Evolutionary conservation across 2,113 vertebrate genomes (phyloP).

Genomic region (Gopherus flavomarginatus): DNA sequence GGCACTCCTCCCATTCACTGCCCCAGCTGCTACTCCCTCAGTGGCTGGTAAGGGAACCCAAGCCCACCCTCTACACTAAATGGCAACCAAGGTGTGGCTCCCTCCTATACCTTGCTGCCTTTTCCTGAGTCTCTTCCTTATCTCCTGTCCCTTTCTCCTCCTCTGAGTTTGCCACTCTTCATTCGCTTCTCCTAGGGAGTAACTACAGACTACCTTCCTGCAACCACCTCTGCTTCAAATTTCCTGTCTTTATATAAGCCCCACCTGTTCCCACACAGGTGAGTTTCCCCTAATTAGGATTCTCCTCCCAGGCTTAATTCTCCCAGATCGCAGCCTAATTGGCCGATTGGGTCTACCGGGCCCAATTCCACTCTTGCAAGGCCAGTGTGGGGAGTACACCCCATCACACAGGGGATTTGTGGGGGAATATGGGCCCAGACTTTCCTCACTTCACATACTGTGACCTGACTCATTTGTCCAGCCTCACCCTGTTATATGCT

Average conservation of each 20-base stretch:
- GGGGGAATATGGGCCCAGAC: accelerated
- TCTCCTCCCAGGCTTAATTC: neutral
- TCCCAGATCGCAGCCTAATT: neutral
- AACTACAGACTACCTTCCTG: neutral
- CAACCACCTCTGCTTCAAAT: neutral
- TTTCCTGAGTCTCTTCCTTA: neutral
- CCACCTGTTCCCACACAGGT: neutral
- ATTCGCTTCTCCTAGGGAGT: neutral
- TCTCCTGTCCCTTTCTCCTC: neutral
- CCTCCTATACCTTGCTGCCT: neutral
- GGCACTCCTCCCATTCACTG: neutral
- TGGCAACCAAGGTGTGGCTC: neutral
- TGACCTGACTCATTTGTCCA: neutral
- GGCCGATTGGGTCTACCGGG: neutral
- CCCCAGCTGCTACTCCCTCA: neutral
- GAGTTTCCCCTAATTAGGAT: neutral
- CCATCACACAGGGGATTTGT: accelerated
- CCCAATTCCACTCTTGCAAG: neutral
- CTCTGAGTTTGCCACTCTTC: neutral
- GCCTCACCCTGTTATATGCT: accelerated
- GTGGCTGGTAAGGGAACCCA: neutral
- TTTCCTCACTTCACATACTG: accelerated
- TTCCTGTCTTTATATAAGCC: neutral
- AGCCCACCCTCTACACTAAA: neutral
- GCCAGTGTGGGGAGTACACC: neutral